Base-by-base conservation (phyloP, 2,888 invertebrate species). In the Ctenicera cuprea region DNA sequence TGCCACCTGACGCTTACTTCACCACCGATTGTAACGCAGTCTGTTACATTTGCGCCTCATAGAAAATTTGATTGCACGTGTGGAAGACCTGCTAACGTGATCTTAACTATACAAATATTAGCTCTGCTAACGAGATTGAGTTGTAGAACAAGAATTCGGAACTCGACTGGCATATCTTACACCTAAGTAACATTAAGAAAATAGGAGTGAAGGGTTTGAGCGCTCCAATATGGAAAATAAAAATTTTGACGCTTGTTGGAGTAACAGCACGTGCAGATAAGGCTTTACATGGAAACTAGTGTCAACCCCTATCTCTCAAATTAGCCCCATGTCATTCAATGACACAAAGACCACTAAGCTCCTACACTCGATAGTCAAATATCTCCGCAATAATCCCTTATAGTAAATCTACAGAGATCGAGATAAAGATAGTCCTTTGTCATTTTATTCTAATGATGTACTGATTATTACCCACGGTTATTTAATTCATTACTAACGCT, bases 1-100 rank as follows among this genome's bases (percentile, higher is more conserved):
- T 70, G 57, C 70, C 70, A 70, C 63, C 70, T 70, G 70, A 63
- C 70, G 70, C 57, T 70, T 45, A 57, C 61, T 61, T 59, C 52
- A 14, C 54, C 45, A 43, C 64, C 50, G 50, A 50, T 64, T 66
- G 50, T 66, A 26, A 9, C 22, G 14, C 65, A 52, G 65, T 52
- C 41, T 37, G 52, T 52, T 52, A 64, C 59, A n/a, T 11, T 57
- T 33, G 33, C 54, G 54, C 54, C 33, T 57, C 59, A 59, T 18
- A 37, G 37, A 59, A 59, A 59, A 38, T 59, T 59, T 59, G 59
- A 59, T 59, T 62, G 62, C 62, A 45, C 43, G 62, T 62, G 43
- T 45, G 62, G 38, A 62, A 43, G 45, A 9, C 62, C 30, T 26
- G 38, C 38, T 20, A 61, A 38, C 38, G 61, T 26, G 61, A 61